A percentile compares a stretch with the other conserved stretches of the same genome.
Conservation (phyloP, 2,888 invertebrate species). For the Dyspetes luteomarginatus region DNA sequence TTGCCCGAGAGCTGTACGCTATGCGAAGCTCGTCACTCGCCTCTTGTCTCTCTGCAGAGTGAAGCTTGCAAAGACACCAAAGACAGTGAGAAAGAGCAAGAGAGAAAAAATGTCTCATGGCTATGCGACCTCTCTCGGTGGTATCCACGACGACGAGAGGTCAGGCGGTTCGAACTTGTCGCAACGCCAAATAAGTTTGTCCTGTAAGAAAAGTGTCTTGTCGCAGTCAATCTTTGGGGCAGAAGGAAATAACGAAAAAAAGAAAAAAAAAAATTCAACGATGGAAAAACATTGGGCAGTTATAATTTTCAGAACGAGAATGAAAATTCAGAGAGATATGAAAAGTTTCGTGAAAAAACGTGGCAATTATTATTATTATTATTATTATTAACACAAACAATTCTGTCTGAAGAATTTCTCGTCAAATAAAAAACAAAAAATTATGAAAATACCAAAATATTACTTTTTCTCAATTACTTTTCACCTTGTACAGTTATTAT, state of each 20-base stretch:
- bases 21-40: conserved; percentile 54
- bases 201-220: conserved; percentile 50
- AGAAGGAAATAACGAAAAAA: not conserved
- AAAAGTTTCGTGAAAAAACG: not conserved
- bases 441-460: not conserved
- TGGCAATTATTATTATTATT: conserved; percentile 22
- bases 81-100: conserved; percentile 19
- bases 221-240: not conserved
- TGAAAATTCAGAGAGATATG: not conserved
- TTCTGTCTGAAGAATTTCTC: no score
- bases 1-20: conserved; percentile 43
- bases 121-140: conserved; percentile 20
- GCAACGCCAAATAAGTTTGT: conserved; percentile 62
- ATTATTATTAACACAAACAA: no score
- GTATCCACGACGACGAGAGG: conserved; percentile 34
- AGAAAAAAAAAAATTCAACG: conserved; percentile 24
- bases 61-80: no score
- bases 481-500: no score
- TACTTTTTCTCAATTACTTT: not conserved
- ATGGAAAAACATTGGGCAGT: conserved; percentile 60
- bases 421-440: not conserved
- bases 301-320: conserved; percentile 1
- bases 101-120: conserved; percentile 24
- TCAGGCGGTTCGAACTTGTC: conserved; percentile 47
- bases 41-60: conserved; percentile 14